phyloP scores from a whole-genome alignment of 2,797 vertebrate species.

The Anguilla marmorata region DNA sequence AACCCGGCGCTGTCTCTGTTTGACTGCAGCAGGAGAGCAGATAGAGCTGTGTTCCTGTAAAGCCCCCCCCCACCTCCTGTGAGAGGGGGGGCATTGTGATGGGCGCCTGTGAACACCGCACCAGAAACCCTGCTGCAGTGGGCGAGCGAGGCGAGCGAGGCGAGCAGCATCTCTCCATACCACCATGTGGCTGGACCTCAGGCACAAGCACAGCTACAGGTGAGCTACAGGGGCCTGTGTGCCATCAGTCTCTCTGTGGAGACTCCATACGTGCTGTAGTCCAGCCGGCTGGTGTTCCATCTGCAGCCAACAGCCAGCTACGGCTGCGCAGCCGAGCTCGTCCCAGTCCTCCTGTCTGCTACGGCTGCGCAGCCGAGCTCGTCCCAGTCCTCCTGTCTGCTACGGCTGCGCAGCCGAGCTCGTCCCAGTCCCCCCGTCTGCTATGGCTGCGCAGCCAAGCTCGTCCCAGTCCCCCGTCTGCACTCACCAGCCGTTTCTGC shows the following conservation, averaged over 20 bases:
- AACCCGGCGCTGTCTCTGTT: conserved; percentile 15
- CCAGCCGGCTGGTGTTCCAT: not conserved
- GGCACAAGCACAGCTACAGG: conserved; percentile 25
- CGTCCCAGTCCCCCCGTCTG: too few species aligned
- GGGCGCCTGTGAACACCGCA: not conserved
- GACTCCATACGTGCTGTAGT: not conserved
- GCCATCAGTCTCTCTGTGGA: too few species aligned
- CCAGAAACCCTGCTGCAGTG: too few species aligned
- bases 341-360: conserved; percentile 79
- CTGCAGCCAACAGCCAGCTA: conserved; percentile 73
- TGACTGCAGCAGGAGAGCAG: conserved; percentile 37
- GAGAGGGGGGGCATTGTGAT: too few species aligned
- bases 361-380: too few species aligned
- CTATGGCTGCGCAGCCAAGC: too few species aligned
- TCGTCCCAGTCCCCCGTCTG: not conserved
- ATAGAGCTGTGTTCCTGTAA: conserved; percentile 39
- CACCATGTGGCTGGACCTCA: too few species aligned
- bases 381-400: conserved; percentile 76
- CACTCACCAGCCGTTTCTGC: conserved; percentile 77
- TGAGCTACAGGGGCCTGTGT: too few species aligned
- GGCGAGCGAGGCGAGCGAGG: too few species aligned
- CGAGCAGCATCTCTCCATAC: too few species aligned
- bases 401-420: conserved; percentile 72
- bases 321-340: too few species aligned
- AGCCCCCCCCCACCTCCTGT: too few species aligned